These are phyloP conservation scores for Noctua pronuba DNA, from an alignment of 2,888 invertebrate genomes.

Conservation along the genomic window DNA sequence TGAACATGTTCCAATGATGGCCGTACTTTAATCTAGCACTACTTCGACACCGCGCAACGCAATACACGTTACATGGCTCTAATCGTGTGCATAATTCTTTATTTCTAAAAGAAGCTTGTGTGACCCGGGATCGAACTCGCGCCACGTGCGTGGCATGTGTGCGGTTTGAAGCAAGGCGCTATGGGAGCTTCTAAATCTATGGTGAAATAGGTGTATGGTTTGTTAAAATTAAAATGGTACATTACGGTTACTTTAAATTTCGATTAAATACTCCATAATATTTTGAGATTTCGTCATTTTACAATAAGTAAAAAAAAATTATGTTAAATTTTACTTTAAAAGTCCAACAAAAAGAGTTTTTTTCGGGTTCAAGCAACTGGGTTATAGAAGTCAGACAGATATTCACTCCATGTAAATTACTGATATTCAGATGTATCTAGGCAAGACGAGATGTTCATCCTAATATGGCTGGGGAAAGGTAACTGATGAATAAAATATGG, in stretches of 20 bases:
- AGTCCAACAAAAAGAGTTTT: not conserved
- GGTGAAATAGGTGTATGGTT: conserved; percentile 31
- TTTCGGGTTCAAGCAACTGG: not conserved
- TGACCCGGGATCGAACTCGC: conserved; percentile 55
- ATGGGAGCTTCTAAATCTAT: accelerated
- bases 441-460: not conserved
- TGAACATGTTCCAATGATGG: conserved; percentile 43
- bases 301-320: not conserved
- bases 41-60: conserved; percentile 83
- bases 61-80: conserved; percentile 78
- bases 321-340: not conserved
- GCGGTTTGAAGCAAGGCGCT: conserved; percentile 25
- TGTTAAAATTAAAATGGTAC: not conserved
- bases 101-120: conserved; percentile 7
- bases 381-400: not conserved
- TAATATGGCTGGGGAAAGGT: not conserved
- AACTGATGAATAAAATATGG: not conserved
- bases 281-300: not conserved
- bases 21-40: conserved; percentile 77
- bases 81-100: conserved; percentile 78
- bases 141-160: conserved; percentile 10
- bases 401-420: not conserved
- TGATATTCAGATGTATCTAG: not conserved
- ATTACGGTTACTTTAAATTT: not conserved
- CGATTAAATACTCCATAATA: not conserved